Base-by-base conservation (phyloP, 2,797 vertebrate genomes). In the Aldrovandia affinis region DNA sequence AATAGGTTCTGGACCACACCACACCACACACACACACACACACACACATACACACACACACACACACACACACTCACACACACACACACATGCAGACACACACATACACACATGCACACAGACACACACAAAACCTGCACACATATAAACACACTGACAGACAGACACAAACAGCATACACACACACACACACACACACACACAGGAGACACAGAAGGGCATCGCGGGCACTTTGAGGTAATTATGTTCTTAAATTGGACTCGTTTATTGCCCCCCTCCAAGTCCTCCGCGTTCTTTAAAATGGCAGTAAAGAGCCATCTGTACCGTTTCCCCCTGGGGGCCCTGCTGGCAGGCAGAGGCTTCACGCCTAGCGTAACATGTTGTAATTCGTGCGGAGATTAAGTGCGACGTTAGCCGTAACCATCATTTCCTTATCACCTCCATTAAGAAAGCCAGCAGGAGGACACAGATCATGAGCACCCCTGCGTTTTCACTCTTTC, bases 211-310 rank as follows among this genome's bases (percentile, higher is more conserved):
- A 22, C 20, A 39, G 33, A 7, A 36, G 20, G 68, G 70, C 39
- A 75, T 22, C 14, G 36, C 18, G 20, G 36, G 4, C 22, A 44
- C 70, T 75, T 75, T 44, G 65, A 5, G 12, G 30, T 75, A 44
- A 75, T 75, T 75, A 75, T 20, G 70, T 44, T 36, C 44, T 75
- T 44, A 75, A 75, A 75, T 75, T 75, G 70, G 70, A 75, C 44
- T 10, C 39, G 70, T 75, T 44, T 39, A 44, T 44, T 15, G 20
- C 20, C 33, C 22, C 39, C 36, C 20, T 25, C 2, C 39, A 39
- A 75, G 70, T 20, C 70, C 6, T 39, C 39, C 70, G 44, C 70
- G 10, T 75, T 9, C 44, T 75, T 70, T 75, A 75, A 75, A 25
- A 30, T 75, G 70, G 39, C 70, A 75, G 36, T 75, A 75, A 75